Percentiles rank a stretch among this genome's conserved stretches.
These are phyloP conservation scores for Ceuthmochares aereus DNA, from an alignment of 2,113 vertebrate genomes.

Conservation along the genomic window DNA sequence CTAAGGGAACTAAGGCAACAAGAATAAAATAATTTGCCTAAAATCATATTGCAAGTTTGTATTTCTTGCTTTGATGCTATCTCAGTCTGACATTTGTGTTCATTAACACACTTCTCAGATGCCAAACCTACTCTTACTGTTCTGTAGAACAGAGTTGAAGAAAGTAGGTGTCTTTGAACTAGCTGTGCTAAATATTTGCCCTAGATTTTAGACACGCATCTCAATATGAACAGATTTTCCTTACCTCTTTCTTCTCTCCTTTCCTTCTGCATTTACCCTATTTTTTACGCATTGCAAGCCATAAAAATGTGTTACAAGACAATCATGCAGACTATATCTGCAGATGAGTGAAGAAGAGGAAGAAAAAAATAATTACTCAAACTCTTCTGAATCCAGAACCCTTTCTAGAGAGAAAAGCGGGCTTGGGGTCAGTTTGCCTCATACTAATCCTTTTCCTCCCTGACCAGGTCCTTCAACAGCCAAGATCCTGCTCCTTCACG, in stretches of 20 bases:
- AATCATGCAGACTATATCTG: background rate
- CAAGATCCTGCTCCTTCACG: background rate
- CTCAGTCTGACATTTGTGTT: background rate
- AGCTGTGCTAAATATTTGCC: constrained; percentile 55
- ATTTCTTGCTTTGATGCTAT: constrained; percentile 37
- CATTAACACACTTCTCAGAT: constrained; percentile 15
- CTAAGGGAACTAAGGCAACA: background rate
- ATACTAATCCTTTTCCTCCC: background rate
- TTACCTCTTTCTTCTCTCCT: background rate
- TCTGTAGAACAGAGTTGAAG: background rate
- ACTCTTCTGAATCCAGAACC: background rate
- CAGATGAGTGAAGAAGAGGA: background rate
- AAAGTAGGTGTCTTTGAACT: constrained; percentile 56
- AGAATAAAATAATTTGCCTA: background rate
- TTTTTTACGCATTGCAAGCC: background rate
- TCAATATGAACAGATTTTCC: constrained; percentile 1
- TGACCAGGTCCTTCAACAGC: background rate
- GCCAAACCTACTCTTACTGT: background rate
- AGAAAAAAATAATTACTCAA: background rate
- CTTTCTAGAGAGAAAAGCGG: background rate
- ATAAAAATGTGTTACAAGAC: background rate
- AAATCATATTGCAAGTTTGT: background rate
- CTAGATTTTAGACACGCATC: constrained; percentile 43
- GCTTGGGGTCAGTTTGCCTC: background rate
- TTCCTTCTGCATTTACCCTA: background rate